Percentiles rank a stretch among this genome's conserved stretches.
Evolutionary conservation across 2,113 vertebrate species (phyloP).

Genomic region (Camelus bactrianus): DNA sequence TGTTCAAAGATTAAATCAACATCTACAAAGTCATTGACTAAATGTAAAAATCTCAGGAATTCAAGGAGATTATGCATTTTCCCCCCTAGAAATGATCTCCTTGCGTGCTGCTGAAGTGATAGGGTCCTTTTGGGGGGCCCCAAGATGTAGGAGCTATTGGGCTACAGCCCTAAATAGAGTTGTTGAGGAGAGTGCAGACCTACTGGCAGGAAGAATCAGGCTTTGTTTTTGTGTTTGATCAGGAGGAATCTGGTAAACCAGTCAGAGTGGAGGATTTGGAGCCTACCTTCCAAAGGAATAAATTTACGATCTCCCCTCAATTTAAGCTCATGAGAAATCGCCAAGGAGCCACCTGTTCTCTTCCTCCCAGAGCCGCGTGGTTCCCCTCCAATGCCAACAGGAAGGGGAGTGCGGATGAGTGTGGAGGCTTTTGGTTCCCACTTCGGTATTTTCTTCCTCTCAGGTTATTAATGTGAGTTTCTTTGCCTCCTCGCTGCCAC

Average conservation of each 20-base stretch:
- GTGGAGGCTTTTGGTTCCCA: too few species aligned
- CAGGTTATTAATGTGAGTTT: too few species aligned
- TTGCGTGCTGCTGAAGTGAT: neutral
- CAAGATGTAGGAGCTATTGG: neutral
- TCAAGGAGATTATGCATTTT: neutral
- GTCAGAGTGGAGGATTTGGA: neutral
- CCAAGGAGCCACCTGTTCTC: neutral
- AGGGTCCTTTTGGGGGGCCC: neutral
- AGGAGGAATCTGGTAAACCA: neutral
- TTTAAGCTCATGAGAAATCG: neutral
- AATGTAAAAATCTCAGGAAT: neutral
- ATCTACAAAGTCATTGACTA: neutral
- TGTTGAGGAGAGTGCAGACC: neutral
- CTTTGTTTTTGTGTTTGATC: neutral
- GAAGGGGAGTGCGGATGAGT: too few species aligned
- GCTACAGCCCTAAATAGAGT: neutral
- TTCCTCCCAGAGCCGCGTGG: too few species aligned
- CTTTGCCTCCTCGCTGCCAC: too few species aligned
- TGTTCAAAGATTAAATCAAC: neutral
- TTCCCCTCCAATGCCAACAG: too few species aligned
- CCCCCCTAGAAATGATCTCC: neutral
- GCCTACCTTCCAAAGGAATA: neutral
- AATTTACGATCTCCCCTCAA: neutral
- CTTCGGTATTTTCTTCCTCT: too few species aligned
- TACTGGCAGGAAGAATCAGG: neutral